Evolutionary conservation across 2,888 invertebrate genomes (phyloP), one percentile per base, ranked within the genome.

Genomic region (Pterostichus niger): DNA sequence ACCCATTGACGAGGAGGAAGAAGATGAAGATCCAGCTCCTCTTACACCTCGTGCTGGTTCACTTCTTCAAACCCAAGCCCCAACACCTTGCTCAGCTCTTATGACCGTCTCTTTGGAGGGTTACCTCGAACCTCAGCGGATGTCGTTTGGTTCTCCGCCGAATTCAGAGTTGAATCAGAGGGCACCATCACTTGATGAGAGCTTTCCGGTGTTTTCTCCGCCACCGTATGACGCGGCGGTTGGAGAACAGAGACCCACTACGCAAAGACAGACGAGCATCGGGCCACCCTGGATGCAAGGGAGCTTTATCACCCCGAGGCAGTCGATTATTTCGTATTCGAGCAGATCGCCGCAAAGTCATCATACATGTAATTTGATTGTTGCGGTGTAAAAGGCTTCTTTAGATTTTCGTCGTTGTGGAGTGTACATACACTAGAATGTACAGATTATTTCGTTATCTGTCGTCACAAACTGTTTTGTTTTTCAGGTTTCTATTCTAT

Each of bases 101-200:
- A 94, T 96, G 92, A 96, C 97, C 0, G 94, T 96, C 6, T 96
- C 96, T 1, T 92, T 96, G 40, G 97, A 97, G 85, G 96, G 95
- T 24, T 97, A 96, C 87, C 91, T 97, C 85, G 97, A 97, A 87
- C 96, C 96, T 0, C 94, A 95, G 33, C 92, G 96, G 73, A 94
- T 97, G 86, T 96, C 96, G 0, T 94, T 96, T 89, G 94, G 94
- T 86, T 95, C 96, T 6, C 95, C 96, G 10, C 94, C 95, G 3
- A 93, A 93, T 86, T 95, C 95, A 80, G 95, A 95, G 85, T 89
- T 95, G 61, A 91, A 93, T 85, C 92, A 93, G 17, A 92, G 94
- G 33, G 93, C 93, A 31, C 92, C 93, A 11, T 94, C 94, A 81
- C 94, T 94, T n/a, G 95, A 95, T 86, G 96, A 96, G 85, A 95